Conservation (phyloP, 2,113 vertebrate species). For the Grus americana region DNA sequence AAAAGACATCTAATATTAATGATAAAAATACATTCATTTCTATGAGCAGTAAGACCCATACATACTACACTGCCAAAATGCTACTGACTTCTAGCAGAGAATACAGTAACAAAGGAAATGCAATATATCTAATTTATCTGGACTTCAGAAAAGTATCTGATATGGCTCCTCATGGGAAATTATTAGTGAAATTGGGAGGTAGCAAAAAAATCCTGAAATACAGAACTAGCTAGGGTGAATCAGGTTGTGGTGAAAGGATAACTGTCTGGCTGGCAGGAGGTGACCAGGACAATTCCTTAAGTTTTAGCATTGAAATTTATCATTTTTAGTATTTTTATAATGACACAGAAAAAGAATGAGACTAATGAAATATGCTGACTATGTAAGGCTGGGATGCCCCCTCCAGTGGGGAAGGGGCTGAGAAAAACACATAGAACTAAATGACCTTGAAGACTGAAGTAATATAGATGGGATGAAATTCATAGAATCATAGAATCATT, state of each 20-base stretch:
- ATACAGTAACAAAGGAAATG: neutral
- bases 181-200: neutral
- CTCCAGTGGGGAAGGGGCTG: neutral
- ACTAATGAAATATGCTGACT: neutral
- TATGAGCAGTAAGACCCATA: neutral
- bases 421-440: neutral
- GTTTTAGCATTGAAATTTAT: neutral
- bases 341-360: neutral
- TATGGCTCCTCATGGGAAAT: neutral
- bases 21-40: neutral
- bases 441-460: neutral
- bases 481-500: neutral
- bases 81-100: neutral
- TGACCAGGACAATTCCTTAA: neutral
- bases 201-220: neutral
- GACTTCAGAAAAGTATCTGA: neutral
- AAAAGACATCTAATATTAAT: neutral
- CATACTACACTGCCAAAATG: neutral
- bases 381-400: neutral
- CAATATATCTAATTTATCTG: neutral
- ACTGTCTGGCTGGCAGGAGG: neutral
- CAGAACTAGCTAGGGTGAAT: neutral
- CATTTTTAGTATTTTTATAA: neutral
- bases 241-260: neutral
- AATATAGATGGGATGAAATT: neutral